Evolutionary conservation across 1,140 invertebrate species (phyloP).

Genomic region (Panulirus ornatus): DNA sequence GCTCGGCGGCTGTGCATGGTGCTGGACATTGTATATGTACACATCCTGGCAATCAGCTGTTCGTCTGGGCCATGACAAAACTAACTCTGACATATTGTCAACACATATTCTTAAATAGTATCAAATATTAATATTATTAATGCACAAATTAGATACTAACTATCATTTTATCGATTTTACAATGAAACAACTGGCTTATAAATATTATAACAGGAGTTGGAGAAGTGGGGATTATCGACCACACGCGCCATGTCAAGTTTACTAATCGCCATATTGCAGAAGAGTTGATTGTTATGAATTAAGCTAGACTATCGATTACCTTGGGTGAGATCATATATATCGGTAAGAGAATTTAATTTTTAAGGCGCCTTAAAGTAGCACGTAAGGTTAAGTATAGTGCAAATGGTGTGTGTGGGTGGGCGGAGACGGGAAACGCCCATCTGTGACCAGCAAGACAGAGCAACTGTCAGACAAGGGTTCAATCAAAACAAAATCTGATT

Average conservation of each 20-base stretch:
- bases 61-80: constrained; percentile 8
- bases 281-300: constrained; percentile 57
- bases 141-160: too few relatives aligned
- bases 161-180: too few relatives aligned
- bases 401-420: not conserved
- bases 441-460: not conserved
- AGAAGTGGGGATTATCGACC: not conserved
- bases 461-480: constrained; percentile 24
- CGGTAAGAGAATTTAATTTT: constrained; percentile 12
- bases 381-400: too few relatives aligned
- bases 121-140: too few relatives aligned
- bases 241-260: constrained; percentile 54
- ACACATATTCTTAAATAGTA: too few relatives aligned
- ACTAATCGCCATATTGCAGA: constrained; percentile 61
- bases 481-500: constrained; percentile 20
- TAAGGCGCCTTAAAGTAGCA: not conserved
- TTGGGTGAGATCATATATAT: constrained; percentile 25
- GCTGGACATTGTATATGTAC: too few relatives aligned
- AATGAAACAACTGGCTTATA: too few relatives aligned
- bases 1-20: too few relatives aligned
- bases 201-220: not conserved
- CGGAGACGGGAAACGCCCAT: not conserved
- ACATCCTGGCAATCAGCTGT: constrained; percentile 43
- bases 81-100: not conserved
- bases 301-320: constrained; percentile 44